phyloP scores from a whole-genome alignment of 1,140 invertebrate genomes.

The Andricus grossulariae region DNA sequence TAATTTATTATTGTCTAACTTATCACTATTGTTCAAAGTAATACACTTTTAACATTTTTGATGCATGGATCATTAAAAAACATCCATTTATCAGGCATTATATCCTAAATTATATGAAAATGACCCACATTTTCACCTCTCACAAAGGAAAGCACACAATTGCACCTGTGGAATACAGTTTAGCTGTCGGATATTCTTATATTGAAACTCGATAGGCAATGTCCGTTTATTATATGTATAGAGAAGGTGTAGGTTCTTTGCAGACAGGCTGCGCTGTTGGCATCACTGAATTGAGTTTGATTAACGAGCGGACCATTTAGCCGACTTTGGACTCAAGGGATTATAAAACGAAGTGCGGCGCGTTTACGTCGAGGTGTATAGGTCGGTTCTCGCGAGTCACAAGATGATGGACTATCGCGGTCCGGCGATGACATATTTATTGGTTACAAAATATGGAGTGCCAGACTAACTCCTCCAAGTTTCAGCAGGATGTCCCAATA shows the following conservation, averaged over 20 bases:
- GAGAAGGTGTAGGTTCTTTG: conserved; percentile 30
- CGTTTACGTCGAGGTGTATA: background rate
- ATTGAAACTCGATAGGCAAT: too few species aligned
- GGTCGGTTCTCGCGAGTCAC: conserved; percentile 25
- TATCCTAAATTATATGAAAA: too few species aligned
- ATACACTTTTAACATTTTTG: too few species aligned
- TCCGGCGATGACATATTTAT: conserved; percentile 54
- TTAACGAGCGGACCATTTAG: conserved; percentile 54
- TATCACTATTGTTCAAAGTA: too few species aligned
- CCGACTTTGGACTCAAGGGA: conserved; percentile 54
- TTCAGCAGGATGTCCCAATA: conserved; percentile 40
- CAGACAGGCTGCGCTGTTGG: conserved; percentile 40
- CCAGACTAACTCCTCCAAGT: conserved; percentile 1
- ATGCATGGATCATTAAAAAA: too few species aligned
- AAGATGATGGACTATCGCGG: conserved; percentile 52
- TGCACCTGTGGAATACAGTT: too few species aligned
- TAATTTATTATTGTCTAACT: too few species aligned
- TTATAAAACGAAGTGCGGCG: conserved; percentile 50
- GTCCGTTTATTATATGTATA: too few species aligned
- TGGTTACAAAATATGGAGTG: conserved; percentile 35
- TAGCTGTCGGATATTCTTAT: too few species aligned
- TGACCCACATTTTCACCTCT: too few species aligned
- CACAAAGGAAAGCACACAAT: too few species aligned
- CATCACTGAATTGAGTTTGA: conserved; percentile 53
- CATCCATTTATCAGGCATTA: too few species aligned